Conservation (phyloP, 2,797 vertebrate species). For the Lepus oiostolus region DNA sequence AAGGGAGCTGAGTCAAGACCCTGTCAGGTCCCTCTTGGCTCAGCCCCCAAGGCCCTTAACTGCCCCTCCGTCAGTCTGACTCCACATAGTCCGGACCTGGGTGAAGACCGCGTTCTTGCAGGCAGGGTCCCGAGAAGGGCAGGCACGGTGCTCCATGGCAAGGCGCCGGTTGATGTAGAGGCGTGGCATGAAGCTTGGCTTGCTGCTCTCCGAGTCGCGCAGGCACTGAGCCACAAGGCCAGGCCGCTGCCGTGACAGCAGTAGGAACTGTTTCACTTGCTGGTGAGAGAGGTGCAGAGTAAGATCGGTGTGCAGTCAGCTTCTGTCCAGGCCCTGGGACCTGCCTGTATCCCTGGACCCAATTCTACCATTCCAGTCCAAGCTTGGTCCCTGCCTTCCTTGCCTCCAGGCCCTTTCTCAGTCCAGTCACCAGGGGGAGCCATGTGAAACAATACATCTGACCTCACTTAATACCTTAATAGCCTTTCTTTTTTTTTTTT, state of each 20-base stretch:
- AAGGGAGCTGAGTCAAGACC: background rate
- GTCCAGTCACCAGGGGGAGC: background rate
- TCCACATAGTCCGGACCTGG: conserved; percentile 90
- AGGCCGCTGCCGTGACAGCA: conserved; percentile 96
- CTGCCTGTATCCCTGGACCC: background rate
- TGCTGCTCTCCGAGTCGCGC: conserved; percentile 98
- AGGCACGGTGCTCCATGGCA: conserved; percentile 98
- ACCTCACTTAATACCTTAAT: background rate
- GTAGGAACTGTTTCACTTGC: conserved; percentile 97
- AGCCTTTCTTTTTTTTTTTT: too few species aligned
- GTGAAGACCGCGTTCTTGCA: conserved; percentile 97
- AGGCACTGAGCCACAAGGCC: conserved; percentile 97
- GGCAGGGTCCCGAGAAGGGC: conserved; percentile 93
- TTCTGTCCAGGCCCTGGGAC: background rate
- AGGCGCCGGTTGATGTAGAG: conserved; percentile 98
- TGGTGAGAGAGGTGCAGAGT: conserved; percentile 80
- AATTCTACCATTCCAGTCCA: background rate
- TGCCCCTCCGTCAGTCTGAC: conserved; percentile 50
- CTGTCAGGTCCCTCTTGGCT: background rate
- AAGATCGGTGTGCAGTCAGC: conserved; percentile 1
- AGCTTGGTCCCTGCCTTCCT: background rate
- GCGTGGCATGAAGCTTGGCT: conserved; percentile 97
- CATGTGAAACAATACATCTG: conserved; percentile 47
- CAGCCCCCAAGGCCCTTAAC: background rate
- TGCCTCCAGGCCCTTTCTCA: conserved; percentile 31